Base-by-base conservation (phyloP, 1,140 invertebrate species). In the Euwallacea similis region DNA sequence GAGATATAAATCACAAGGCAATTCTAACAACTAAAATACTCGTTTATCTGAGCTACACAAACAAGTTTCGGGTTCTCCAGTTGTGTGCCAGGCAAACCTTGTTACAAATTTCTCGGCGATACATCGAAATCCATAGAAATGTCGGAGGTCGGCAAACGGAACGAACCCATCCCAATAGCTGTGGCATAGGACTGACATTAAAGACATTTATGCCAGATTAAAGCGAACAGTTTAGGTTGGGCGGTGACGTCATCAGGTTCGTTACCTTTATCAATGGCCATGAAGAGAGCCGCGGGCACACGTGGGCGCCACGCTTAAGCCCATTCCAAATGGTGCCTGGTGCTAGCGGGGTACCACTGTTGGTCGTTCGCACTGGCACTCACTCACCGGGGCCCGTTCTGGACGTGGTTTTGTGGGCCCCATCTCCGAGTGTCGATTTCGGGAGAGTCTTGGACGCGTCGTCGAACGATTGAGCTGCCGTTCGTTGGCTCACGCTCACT, bases 221-320 rank as follows among this genome's bases (percentile, higher is more conserved):
- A 15, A 55, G 3, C 8, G 53, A 7, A 10, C 43, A 68, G 67
- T 59, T 61, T 71, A 71, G 60, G 61, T 66, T 72, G 65, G 70
- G 65, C 70, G 70, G 65, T 78, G 77, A 78, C 77, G 77, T 79
- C 77, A 77, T 50, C 55, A 42, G 10, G 16, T 66, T 55, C 63
- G 47, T 66, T 81, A 81, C 80, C 80, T 81, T 81, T 79, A 79
- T 80, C 80, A 81, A 80, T 80, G 78, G 77, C 80, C 80, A 81
- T 81, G 78, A 79, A 80, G 76, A 74, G 75, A 79, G 77, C 73
- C 72, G 75, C 67, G 66, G 79, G 76, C 77, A 80, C 79, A 79
- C 77, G 79, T 80, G 80, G 76, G 77, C 74, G 71, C 73, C 74
- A 73, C 76, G 71, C 71, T 46, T 13, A 68, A 53, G 64, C 70